Conservation (phyloP, 1,140 invertebrate genomes). For the Oedothorax gibbosus region DNA sequence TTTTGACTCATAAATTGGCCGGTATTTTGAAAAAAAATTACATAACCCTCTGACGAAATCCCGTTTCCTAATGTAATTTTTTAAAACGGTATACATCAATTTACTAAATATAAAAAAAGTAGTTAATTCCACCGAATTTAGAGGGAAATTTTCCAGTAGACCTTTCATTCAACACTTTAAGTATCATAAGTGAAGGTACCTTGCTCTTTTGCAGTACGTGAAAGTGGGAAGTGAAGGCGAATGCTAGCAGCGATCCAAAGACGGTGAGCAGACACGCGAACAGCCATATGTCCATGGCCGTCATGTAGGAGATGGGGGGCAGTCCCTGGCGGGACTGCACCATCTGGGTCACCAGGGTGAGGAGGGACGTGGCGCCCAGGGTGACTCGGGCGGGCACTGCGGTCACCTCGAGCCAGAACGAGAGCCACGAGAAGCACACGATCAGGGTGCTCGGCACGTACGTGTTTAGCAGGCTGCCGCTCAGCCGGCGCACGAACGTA, state of each 20-base stretch:
- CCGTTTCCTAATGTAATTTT: too few relatives aligned
- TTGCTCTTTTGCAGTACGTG: neutral
- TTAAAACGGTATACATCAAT: too few relatives aligned
- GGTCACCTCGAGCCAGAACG: constrained; percentile 69
- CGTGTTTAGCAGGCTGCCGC: constrained; percentile 57
- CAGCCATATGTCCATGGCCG: constrained; percentile 66
- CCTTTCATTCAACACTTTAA: too few relatives aligned
- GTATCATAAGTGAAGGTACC: neutral
- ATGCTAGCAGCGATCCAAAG: constrained; percentile 68
- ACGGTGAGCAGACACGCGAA: constrained; percentile 68
- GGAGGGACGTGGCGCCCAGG: constrained; percentile 64
- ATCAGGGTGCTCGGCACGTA: constrained; percentile 63
- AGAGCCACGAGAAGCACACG: constrained; percentile 64
- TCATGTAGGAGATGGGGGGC: constrained; percentile 62
- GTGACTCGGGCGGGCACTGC: constrained; percentile 68
- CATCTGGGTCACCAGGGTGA: constrained; percentile 63
- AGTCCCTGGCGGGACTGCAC: constrained; percentile 49
- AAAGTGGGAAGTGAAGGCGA: constrained; percentile 65
- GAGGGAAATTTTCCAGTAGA: too few relatives aligned
- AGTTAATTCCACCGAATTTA: too few relatives aligned
- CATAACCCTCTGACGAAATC: too few relatives aligned
- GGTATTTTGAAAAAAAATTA: too few relatives aligned
- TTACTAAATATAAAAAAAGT: too few relatives aligned
- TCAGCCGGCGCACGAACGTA: constrained; percentile 61
- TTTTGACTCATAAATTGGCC: too few relatives aligned